Conservation (phyloP, 2,888 invertebrate genomes). For the Drosophila setosimentum region DNA sequence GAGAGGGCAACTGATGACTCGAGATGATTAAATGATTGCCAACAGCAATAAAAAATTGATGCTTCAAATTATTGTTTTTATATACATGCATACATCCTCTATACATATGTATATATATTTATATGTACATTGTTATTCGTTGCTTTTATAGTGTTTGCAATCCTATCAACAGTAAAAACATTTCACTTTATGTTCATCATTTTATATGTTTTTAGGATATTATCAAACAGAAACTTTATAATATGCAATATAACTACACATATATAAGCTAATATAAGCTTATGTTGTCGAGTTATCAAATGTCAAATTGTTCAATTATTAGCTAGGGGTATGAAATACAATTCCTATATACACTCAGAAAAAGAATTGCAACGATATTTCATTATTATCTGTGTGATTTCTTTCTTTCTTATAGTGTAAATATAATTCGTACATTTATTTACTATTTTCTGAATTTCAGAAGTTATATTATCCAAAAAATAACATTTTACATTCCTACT, state of each 20-base stretch:
- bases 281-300: background rate
- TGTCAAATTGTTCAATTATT: background rate
- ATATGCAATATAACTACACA: background rate
- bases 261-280: background rate
- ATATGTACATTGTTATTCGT: background rate
- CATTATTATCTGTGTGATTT: background rate
- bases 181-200: conserved; percentile 24
- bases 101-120: background rate
- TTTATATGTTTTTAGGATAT: conserved; percentile 36
- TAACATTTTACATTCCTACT: background rate
- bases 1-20: conserved; percentile 68
- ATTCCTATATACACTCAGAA: background rate
- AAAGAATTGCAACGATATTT: background rate
- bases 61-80: conserved; percentile 77
- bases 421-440: background rate
- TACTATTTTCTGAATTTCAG: background rate
- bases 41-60: conserved; percentile 74
- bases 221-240: conserved; percentile 4
- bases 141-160: background rate
- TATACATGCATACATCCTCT: conserved; percentile 25
- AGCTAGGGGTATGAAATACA: background rate
- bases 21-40: conserved; percentile 81
- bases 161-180: conserved; percentile 26
- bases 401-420: background rate
- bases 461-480: background rate